Evolutionary conservation across 2,797 vertebrate species (phyloP), one percentile per base, ranked within the genome.

Genomic region (Chelidonichthys spinosus): DNA sequence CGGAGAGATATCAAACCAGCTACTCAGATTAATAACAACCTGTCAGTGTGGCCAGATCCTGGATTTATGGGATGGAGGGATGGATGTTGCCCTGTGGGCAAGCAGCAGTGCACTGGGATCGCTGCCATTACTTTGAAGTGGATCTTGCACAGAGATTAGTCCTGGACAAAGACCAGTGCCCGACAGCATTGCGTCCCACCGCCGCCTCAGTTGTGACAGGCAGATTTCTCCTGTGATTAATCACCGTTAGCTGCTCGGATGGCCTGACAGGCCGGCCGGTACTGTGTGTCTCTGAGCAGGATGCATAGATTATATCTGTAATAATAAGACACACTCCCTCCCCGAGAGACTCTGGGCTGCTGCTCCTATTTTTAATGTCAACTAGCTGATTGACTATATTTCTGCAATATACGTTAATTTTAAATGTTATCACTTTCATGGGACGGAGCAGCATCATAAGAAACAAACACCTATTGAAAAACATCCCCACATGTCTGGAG

Each of bases 61-160:
- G 71, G 72, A 88, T 85, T 91, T 85, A 89, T 88, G 72, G 76
- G 68, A 60, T 58, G 56, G 76, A 77, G 56, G 76, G 37, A 65
- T 80, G 80, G 77, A 87, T 81, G 82, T 78, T 25, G 74, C 72
- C 80, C 68, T 68, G 72, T 80, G 82, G 18, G 50, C 47, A 25
- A 25, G 25, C 85, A 89, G 64, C 86, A 86, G 78, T 32, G 77
- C 86, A 58, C 75, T 81, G 77, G 85, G 85, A 87, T 61, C 39
- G 13, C 65, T 76, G 84, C 70, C 85, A 88, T 87, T 74, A 78
- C 84, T 89, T 89, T 90, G 92, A 91, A 89, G 87, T 84, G 56
- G 78, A 91, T 89, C 88, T 88, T 82, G 72, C 65, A 67, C 66
- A 84, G 72, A 89, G 85, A 90, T 87, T 85, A 83, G 63, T 72